These are phyloP conservation scores for Ryuthela nishihirai DNA, from an alignment of 2,888 invertebrate genomes.

Conservation along the genomic window DNA sequence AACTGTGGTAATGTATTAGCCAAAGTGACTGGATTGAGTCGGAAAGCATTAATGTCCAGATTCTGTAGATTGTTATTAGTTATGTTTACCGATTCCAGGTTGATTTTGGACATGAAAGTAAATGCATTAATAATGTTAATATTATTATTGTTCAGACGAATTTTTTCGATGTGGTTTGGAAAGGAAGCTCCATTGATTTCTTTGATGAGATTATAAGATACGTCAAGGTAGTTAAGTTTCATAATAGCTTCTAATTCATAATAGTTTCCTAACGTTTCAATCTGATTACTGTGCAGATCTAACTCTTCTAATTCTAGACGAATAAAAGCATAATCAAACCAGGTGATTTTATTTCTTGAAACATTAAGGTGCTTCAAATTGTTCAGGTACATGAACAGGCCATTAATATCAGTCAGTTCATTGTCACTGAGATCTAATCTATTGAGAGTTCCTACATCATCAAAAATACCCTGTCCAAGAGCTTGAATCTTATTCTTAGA, in stretches of 20 bases:
- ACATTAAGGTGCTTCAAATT: constrained; percentile 84
- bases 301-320: constrained; percentile 80
- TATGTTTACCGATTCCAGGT: constrained; percentile 83
- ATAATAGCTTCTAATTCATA: constrained; percentile 76
- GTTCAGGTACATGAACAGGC: constrained; percentile 75
- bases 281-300: constrained; percentile 81
- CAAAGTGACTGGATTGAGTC: constrained; percentile 72
- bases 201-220: constrained; percentile 82
- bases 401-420: constrained; percentile 72
- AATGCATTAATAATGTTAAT: constrained; percentile 80
- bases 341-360: constrained; percentile 81
- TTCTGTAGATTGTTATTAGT: constrained; percentile 87
- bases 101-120: constrained; percentile 81
- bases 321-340: constrained; percentile 82
- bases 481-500: constrained; percentile 76
- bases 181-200: constrained; percentile 72
- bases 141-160: constrained; percentile 86
- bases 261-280: constrained; percentile 75
- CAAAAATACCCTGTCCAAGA: constrained; percentile 76
- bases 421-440: constrained; percentile 84
- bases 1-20: constrained; percentile 69
- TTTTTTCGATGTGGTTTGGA: constrained; percentile 76
- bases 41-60: constrained; percentile 82
- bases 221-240: constrained; percentile 76
- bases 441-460: constrained; percentile 68